Percentiles rank a stretch among this genome's conserved stretches.
Conservation (phyloP, 2,888 invertebrate species). For the Yponomeuta sedellus region DNA sequence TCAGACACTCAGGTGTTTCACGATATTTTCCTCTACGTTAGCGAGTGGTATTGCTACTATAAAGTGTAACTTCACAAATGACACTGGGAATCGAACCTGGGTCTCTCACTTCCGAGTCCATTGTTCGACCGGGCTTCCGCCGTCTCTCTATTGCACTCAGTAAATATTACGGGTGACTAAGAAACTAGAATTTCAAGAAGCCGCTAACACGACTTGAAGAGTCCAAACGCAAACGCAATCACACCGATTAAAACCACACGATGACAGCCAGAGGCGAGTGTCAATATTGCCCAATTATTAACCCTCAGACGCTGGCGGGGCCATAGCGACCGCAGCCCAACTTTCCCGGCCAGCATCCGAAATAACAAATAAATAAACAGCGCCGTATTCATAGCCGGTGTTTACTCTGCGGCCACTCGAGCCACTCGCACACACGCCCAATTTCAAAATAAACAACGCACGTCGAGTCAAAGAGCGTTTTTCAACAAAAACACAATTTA, state of each 20-base stretch:
- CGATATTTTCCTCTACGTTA: too few species aligned
- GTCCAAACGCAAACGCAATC: constrained; percentile 4
- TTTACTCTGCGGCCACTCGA: constrained; percentile 41
- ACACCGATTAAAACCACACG: background rate
- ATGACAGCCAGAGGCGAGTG: background rate
- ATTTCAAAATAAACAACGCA: constrained; percentile 60
- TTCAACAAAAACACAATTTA: constrained; percentile 43
- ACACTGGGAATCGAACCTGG: too few species aligned
- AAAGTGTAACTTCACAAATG: too few species aligned
- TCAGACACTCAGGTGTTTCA: too few species aligned
- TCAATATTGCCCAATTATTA: constrained; percentile 18
- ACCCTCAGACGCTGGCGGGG: constrained; percentile 13
- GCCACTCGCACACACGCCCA: constrained; percentile 58
- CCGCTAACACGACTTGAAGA: background rate
- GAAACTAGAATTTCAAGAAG: background rate
- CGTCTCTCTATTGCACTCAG: too few species aligned
- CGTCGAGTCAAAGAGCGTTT: constrained; percentile 44
- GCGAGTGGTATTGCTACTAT: too few species aligned
- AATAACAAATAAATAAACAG: constrained; percentile 44
- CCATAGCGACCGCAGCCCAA: constrained; percentile 19
- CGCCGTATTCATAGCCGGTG: constrained; percentile 37
- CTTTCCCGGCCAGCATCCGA: constrained; percentile 19
- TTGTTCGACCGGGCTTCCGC: too few species aligned
- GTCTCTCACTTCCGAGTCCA: too few species aligned
- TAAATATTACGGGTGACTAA: too few species aligned